These are phyloP conservation scores for Lymantria monacha DNA, from an alignment of 2,888 invertebrate genomes.

Conservation along the genomic window DNA sequence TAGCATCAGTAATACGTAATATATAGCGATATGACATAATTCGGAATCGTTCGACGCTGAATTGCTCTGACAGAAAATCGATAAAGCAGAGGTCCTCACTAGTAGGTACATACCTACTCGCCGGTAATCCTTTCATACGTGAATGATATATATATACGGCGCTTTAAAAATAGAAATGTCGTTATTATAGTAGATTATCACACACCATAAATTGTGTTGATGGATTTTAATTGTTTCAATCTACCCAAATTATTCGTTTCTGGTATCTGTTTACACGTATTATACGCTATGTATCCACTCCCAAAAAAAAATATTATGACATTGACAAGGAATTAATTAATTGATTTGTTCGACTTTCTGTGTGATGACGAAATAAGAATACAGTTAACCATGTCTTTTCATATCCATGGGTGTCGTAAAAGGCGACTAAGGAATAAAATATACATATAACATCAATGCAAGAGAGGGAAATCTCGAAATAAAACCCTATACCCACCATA, in stretches of 20 bases:
- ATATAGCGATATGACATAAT: conserved; percentile 35
- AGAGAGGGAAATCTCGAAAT: no score
- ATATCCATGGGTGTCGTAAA: no score
- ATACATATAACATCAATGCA: no score
- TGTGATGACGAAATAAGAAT: no score
- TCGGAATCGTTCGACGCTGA: conserved; percentile 30
- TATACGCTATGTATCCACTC: no score
- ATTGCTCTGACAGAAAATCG: conserved; percentile 37
- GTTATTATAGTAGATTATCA: not conserved
- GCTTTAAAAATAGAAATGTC: not conserved
- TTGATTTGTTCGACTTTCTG: no score
- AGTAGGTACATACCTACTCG: conserved; percentile 3
- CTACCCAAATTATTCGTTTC: conserved; percentile 3
- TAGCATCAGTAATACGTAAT: conserved; percentile 25
- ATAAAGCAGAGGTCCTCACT: conserved; percentile 30
- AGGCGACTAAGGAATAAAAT: no score
- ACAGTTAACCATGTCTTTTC: no score
- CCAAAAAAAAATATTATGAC: no score
- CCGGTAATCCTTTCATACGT: not conserved
- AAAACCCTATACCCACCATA: no score
- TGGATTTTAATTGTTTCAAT: conserved; percentile 12
- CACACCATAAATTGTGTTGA: conserved; percentile 9
- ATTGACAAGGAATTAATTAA: no score
- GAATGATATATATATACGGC: not conserved
- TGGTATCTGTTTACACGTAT: not conserved